Evolutionary conservation across 2,888 invertebrate genomes (phyloP), one percentile per base, ranked within the genome.

Genomic region (Mamestra brassicae): DNA sequence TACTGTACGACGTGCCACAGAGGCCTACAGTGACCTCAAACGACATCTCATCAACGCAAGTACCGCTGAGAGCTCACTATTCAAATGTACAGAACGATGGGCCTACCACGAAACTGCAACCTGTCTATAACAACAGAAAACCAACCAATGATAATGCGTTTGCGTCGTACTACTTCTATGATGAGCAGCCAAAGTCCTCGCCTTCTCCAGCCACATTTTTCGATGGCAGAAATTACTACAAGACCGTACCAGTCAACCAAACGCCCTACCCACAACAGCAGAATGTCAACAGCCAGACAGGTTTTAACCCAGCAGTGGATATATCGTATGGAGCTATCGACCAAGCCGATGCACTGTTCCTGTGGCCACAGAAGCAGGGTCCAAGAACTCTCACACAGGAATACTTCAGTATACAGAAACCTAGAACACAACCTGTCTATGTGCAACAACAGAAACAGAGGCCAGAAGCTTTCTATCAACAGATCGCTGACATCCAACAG

Each of bases 151-250:
- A 95, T 79, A 96, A 96, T 86, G 94, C 95, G 60, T 92, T 97
- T 69, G 97, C 97, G 1, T 97, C 97, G 10, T 98, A 97, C 92
- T 98, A 97, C 87, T 98, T 97, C 89, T 98, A 97, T 85, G 97
- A 98, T 79, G 98, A 98, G 89, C 96, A 97, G 84, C 95, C 96
- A 0, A 95, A 96, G 85, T 96, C 97, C 13, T 97, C 97, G 38
- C 97, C 97, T 15, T 93, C 97, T 45, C 97, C 97, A 1, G 95
- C 97, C 69, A 93, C 96, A 2, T 96, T 91, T 87, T 96, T 94
- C 82, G 96, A 96, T 79, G 95, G 96, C 57, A 92, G 95, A 76
- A 95, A 96, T 86, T 96, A 95, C 81, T 96, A 96, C 84, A 95
- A 95, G 86, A 94, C 95, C 57, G 93, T 95, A 68, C 94, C 95